Base-by-base conservation (phyloP, 2,797 vertebrate genomes). In the Sebastes oblongus region DNA sequence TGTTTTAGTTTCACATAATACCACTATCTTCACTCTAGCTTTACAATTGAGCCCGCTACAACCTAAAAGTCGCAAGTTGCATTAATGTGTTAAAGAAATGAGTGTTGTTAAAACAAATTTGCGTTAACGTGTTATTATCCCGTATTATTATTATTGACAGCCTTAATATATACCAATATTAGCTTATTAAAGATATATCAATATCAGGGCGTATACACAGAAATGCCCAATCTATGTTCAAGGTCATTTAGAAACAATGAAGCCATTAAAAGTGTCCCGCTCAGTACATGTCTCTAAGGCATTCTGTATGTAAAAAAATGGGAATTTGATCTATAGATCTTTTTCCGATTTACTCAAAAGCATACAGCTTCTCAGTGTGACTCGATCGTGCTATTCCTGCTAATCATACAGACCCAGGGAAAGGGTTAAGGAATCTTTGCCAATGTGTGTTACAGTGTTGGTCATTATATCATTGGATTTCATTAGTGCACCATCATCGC, bases 391-490 rank as follows among this genome's bases (percentile, higher is more conserved):
- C 27, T 27, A 20, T 83, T 78, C 25, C 18, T 34, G 52, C 27
- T 66, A 12, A 75, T 73, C 71, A 16, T 22, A 30, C 60, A 75
- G 76, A 77, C 71, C 59, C 58, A 27, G 55, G 58, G 25, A 52
- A 67, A 50, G 11, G 5, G 25, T 65, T 25, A 25, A 46, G 14
- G 27, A 77, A 9, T 80, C 65, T 42, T 67, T 25, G 13, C 60
- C 24, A 20, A 42, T 77, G 66, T 83, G 72, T 80, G 59, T 79
- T 76, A 73, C 46, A 61, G 55, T 56, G 32, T 24, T 61, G 27
- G 59, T 83, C 60, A 61, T 71, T 80, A 84, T 27, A n/a, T 64
- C 65, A n/a, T 24, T 56, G 64, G 76, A 82, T 86, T 89, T 89
- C 81, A 86, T 91, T 82, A 86, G 78, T 58, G 78, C 56, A 34